Conservation (phyloP, 2,113 vertebrate species). For the human region DNA sequence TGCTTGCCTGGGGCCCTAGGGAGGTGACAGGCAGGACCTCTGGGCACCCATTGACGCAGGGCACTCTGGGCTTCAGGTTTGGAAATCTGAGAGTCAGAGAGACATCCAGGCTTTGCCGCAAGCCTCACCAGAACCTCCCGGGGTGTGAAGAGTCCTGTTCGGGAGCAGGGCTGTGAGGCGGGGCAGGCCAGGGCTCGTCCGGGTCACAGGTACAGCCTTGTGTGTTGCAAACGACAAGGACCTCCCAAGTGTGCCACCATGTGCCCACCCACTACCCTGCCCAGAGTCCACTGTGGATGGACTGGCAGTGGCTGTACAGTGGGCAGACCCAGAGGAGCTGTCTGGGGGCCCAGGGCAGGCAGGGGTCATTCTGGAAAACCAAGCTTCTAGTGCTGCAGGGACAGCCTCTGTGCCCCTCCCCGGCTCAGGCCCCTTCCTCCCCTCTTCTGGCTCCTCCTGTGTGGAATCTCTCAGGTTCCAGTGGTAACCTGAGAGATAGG, state of each 20-base stretch:
- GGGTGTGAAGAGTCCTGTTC: not conserved
- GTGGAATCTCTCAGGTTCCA: too few relatives aligned
- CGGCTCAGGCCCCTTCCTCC: not conserved
- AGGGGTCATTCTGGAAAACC: not conserved
- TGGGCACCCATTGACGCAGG: not conserved
- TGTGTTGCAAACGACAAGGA: conserved; percentile 93
- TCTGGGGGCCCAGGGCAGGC: not conserved
- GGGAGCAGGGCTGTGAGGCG: not conserved
- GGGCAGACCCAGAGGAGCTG: not conserved
- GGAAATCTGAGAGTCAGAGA: not conserved
- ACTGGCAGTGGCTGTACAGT: conserved; percentile 95
- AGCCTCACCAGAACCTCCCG: not conserved
- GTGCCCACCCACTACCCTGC: conserved; percentile 96
- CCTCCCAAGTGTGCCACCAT: conserved; percentile 96
- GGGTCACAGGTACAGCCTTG: not conserved
- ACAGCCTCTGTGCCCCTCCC: rapidly evolving
- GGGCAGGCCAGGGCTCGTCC: not conserved
- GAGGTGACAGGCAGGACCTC: not conserved
- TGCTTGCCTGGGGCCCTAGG: not conserved
- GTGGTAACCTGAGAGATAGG: too few relatives aligned
- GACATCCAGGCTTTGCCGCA: not conserved
- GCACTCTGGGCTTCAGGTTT: not conserved
- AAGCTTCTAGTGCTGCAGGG: not conserved
- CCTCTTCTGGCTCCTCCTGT: too few relatives aligned
- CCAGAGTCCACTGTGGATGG: conserved; percentile 95